Base-by-base conservation (phyloP, 2,797 vertebrate species). In the Mormyrus hasselquistii region DNA sequence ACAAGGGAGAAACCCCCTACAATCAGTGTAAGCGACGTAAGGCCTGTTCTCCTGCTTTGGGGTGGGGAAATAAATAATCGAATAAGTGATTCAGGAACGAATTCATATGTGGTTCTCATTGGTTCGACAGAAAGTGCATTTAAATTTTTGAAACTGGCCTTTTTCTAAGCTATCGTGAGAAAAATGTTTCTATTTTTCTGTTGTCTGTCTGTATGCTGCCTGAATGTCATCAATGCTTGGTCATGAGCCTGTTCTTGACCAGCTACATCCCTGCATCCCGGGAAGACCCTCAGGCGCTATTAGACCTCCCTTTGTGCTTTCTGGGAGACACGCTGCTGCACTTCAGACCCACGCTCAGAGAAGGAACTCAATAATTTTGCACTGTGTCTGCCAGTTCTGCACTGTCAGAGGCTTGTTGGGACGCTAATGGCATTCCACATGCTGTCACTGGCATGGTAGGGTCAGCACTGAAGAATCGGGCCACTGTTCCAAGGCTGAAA, bases 361-460 rank as follows among this genome's bases (percentile, higher is more conserved):
- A 14, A 10, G 50, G 12, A 55, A 22, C 22, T 19, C 83, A 12
- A 6, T 84, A 41, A 65, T 52, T 4, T 25, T 41, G 62, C 84
- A 47, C 88, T 90, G 82, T 41, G 44, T 73, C 87, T 8, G 55
- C 57, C 52, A 69, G 86, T 79, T 88, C 44, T 87, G 87, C 87
- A 73, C 44, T 38, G 89, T 90, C 93, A 94, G 91, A 93, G 91
- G 86, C 90, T 59, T 59, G 22, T 34, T 65, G 38, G 19, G 4
- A 41, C 62, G 89, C 92, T 90, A 90, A 88, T 89, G 91, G 87
- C 94, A 93, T 95, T 94, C 93, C 92, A 91, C 57, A 9, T 22
- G 57, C 34, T 10, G 38, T 59, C 73, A 44, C 57, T 84, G 44
- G 8, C 88, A n/a, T 59, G 22, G 44, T 3, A 16, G 25, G 88